phyloP scores from a whole-genome alignment of 2,888 invertebrate species.

The Ceratothoa steindachneri region DNA sequence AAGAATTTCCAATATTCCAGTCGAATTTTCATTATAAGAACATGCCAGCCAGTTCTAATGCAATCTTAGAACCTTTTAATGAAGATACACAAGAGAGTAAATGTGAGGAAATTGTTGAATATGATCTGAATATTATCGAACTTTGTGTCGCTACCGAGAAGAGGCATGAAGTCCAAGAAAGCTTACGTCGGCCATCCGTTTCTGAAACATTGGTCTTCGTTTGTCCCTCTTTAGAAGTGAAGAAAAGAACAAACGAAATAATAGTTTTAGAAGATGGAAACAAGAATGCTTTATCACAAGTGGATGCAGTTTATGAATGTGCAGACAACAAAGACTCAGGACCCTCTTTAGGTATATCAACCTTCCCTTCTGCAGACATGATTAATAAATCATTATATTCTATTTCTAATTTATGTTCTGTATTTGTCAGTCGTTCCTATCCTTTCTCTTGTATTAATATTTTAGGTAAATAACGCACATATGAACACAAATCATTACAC shows the following conservation, averaged over 20 bases:
- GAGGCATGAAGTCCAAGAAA: neutral
- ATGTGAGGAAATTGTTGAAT: neutral
- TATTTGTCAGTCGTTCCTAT: neutral
- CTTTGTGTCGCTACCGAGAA: neutral
- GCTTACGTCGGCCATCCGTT: slow-evolving; percentile 20
- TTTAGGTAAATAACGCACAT: neutral
- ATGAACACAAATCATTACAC: neutral
- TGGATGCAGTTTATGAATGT: slow-evolving; percentile 28
- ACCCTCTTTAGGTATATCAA: neutral
- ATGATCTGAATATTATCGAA: neutral
- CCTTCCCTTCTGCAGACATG: neutral
- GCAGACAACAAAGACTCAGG: neutral
- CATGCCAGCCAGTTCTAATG: too few relatives aligned
- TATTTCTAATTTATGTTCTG: neutral
- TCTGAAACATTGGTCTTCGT: slow-evolving; percentile 31
- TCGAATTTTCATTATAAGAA: too few relatives aligned
- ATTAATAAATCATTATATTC: neutral
- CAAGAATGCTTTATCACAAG: slow-evolving; percentile 11
- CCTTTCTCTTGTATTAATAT: neutral
- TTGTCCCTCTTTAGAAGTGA: slow-evolving; percentile 24
- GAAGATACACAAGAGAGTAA: too few relatives aligned
- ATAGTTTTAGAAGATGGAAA: neutral
- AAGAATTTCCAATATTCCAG: too few relatives aligned
- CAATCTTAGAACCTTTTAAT: too few relatives aligned
- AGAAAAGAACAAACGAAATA: slow-evolving; percentile 16